phyloP scores from a whole-genome alignment of 2,113 vertebrate genomes.

The Cairina moschata region DNA sequence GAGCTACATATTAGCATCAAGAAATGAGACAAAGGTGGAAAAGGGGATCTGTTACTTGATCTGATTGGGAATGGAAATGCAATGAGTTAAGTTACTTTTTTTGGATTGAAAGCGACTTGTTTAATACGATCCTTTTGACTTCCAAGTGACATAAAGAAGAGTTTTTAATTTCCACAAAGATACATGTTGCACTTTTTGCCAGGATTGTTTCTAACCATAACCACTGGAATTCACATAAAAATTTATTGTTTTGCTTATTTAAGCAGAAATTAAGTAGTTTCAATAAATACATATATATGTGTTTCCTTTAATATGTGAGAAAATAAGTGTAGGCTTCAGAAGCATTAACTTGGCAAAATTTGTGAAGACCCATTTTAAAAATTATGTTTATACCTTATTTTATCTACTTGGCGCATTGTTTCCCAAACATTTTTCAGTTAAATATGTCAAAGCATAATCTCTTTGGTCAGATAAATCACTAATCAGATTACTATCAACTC shows the following conservation, averaged over 20 bases:
- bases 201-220: background rate
- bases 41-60: background rate
- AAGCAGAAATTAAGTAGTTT: background rate
- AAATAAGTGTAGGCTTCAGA: background rate
- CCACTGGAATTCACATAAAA: background rate
- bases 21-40: background rate
- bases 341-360: background rate
- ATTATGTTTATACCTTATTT: background rate
- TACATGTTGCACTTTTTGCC: background rate
- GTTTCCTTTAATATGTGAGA: background rate
- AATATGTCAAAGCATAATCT: background rate
- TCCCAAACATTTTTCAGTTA: background rate
- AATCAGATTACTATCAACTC: background rate
- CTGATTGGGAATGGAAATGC: background rate
- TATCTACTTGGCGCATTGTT: background rate
- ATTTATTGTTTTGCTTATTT: background rate
- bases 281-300: background rate
- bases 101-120: background rate
- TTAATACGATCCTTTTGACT: background rate
- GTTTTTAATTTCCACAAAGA: background rate
- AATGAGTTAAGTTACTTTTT: background rate
- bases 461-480: background rate
- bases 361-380: background rate
- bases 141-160: rapidly evolving
- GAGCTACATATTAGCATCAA: background rate